Evolutionary conservation across 2,113 vertebrate species (phyloP), one percentile per base, ranked within the genome.

Genomic region (Anoplopoma fimbria): DNA sequence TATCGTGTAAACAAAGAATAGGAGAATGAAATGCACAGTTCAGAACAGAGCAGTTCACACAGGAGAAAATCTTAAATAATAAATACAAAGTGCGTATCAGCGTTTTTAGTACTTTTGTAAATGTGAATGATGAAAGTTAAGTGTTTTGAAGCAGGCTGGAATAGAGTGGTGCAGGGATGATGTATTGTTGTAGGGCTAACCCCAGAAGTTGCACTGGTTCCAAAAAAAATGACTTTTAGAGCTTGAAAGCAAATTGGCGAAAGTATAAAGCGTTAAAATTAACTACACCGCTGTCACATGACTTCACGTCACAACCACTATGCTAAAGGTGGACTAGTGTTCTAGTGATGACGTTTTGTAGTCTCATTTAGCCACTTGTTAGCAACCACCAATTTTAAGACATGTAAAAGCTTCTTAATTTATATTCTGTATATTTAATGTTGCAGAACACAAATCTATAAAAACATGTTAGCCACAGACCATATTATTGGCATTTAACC

Each of bases 21-120:
- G 72, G 65, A 77, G 65, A 72, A 81, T n/a, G 69, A 77, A 87
- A 81, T 75, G 25, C 73, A 88, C 80, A 75, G 14, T 72, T 65
- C 42, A 82, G 40, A 85, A 68, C 71, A 88, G 51, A 80, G 77
- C 68, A 74, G 63, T 67, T 87, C 51, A 85, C 62, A 69, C 47
- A 74, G 31, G 49, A 61, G 21, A 53, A 60, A 58, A 40, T 51
- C 33, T 67, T 9, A 38, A 80, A 87, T 25, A 3, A 83, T 53
- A 82, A 82, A 82, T 42, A 77, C 70, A 84, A 83, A 81, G 79
- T 79, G 71, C 29, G 21, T 67, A 27, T 65, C 14, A 76, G 79
- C 61, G 47, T 29, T 77, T 67, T 63, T 67, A 34, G 61, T 34
- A 61, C 7, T 23, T 7, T 49, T 82, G 51, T 69, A 69, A 47